Base-by-base conservation (phyloP, 2,888 invertebrate species). In the Phengaris alcon region DNA sequence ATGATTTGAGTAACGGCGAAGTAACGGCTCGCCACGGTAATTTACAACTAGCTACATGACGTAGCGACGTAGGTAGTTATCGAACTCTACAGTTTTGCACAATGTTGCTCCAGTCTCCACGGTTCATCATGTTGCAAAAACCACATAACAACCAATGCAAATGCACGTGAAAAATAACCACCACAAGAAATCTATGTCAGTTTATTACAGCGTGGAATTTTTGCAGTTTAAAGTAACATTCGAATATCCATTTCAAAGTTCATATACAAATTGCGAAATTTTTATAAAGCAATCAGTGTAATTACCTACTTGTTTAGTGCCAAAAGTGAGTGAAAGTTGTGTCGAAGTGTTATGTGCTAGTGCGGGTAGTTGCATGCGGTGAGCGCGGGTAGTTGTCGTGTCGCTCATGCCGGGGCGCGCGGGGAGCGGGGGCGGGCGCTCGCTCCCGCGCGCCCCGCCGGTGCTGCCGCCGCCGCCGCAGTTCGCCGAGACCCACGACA, bases 401-500 rank as follows among this genome's bases (percentile, higher is more conserved):
- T 35, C 83, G 86, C 90, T 91, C 88, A 92, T 93, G 91, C 90
- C 88, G 89, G 92, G 89, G 91, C 92, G 93, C 89, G 91, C 91
- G 90, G 91, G 89, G 84, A 89, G 89, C 81, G 86, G 88, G 90
- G 88, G 89, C 87, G 93, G 90, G 92, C 90, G 89, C 88, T 87
- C 90, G 79, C 86, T 87, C 90, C 90, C 90, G 90, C 92, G 93
- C 91, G 92, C 91, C 90, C 92, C 91, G 80, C 91, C 91, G 76
- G 91, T 91, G 78, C 84, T 91, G 83, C 91, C 91, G 79, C 92
- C 91, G 81, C 92, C 92, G 81, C 93, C 91, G 79, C 91, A 91
- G 87, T 91, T 91, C 82, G 90, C 92, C 79, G 90, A 91, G 51
- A 87, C 88, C 79, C 90, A 90, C 88, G 93, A 93, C 81, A 93